Conservation (phyloP, 2,113 vertebrate species). For the Nannospalax galili region DNA sequence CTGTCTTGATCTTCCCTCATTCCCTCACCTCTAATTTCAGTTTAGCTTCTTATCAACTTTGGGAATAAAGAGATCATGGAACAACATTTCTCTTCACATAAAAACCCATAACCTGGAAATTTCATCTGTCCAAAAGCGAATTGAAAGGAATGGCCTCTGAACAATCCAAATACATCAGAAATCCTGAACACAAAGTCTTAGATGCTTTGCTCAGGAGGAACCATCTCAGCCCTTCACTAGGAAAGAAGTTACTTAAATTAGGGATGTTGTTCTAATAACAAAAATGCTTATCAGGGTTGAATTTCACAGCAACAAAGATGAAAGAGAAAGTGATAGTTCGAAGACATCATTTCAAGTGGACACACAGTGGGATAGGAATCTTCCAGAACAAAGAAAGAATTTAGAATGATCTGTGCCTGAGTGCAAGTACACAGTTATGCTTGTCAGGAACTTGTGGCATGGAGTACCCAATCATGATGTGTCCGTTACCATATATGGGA, state of each 20-base stretch:
- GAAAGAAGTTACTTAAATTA: slow-evolving; percentile 8
- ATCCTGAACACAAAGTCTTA: not conserved
- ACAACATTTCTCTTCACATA: not conserved
- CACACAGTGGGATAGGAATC: too few species aligned
- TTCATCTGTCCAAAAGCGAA: not conserved
- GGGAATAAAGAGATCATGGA: not conserved
- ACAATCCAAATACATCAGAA: not conserved
- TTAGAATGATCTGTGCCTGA: too few species aligned
- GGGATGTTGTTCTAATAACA: not conserved
- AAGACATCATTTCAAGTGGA: not conserved
- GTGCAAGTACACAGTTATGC: too few species aligned
- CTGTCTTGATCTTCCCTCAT: not conserved
- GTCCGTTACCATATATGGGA: too few species aligned
- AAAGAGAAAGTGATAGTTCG: not conserved
- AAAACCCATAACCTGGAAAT: not conserved
- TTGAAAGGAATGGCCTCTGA: not conserved
- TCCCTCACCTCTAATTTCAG: not conserved
- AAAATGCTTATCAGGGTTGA: not conserved
- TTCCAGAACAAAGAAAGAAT: too few species aligned
- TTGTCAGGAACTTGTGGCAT: too few species aligned
- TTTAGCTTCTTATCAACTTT: not conserved
- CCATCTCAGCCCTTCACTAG: not conserved
- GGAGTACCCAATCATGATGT: too few species aligned
- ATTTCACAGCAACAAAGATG: not conserved
- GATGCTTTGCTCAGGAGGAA: not conserved